Conservation (phyloP, 2,888 invertebrate species). For the Pristionchus mayeri region DNA sequence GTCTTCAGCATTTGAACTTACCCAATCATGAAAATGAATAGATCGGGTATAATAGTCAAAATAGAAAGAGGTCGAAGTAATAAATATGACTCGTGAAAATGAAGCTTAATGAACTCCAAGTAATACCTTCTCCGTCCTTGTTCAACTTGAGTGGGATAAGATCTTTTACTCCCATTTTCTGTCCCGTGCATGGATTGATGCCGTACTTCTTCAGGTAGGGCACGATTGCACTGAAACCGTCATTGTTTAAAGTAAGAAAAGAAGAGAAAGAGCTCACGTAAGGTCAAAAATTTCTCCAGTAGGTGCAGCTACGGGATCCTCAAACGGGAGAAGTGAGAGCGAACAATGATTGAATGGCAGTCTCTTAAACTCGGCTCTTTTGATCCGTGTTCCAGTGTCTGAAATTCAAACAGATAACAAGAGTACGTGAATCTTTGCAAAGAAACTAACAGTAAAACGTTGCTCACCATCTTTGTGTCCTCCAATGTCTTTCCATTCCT, state of each 20-base stretch:
- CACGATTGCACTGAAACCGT: conserved; percentile 65
- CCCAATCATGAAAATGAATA: too few relatives aligned
- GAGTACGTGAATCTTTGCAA: neutral
- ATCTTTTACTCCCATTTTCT: conserved; percentile 87
- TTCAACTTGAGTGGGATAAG: conserved; percentile 89
- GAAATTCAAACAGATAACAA: conserved; percentile 45
- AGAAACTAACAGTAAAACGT: neutral
- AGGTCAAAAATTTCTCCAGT: conserved; percentile 95
- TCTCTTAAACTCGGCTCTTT: conserved; percentile 85
- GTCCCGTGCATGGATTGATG: conserved; percentile 93
- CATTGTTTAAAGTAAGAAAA: neutral
- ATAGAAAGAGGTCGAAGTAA: neutral
- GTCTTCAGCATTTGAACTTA: too few relatives aligned
- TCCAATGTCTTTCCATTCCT: conserved; percentile 75
- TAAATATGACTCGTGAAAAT: too few relatives aligned
- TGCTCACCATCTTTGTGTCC: conserved; percentile 74
- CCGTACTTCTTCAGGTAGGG: conserved; percentile 83
- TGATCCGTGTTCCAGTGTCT: conserved; percentile 71
- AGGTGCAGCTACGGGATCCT: conserved; percentile 90
- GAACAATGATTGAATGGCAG: conserved; percentile 85
- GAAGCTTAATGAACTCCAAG: too few relatives aligned
- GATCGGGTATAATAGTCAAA: too few relatives aligned
- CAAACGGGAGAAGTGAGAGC: conserved; percentile 91
- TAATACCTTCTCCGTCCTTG: conserved; percentile 85
- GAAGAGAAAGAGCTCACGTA: conserved; percentile 78